Conservation (phyloP, 2,797 vertebrate genomes). For the Spinus olivaceus region DNA sequence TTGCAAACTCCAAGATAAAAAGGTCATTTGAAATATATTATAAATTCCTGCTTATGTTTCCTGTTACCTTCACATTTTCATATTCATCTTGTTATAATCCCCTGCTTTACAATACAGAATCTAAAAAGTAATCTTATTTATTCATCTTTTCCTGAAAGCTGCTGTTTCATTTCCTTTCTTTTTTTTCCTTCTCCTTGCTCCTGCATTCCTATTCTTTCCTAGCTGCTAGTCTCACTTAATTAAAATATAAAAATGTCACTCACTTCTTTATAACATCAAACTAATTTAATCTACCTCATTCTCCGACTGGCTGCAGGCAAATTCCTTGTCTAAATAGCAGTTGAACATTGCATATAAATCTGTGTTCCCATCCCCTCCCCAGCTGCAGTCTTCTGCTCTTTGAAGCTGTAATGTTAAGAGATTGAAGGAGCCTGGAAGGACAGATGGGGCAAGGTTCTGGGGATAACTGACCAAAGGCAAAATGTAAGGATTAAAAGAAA, state of each 20-base stretch:
- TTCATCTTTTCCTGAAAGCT: not conserved
- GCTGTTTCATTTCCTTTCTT: not conserved
- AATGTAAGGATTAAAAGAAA: not conserved
- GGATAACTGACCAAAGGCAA: not conserved
- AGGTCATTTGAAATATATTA: not conserved
- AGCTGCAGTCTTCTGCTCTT: not conserved
- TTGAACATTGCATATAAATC: not conserved
- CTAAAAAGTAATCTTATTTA: not conserved
- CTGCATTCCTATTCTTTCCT: not conserved
- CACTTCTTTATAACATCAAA: not conserved
- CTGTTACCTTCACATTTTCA: not conserved
- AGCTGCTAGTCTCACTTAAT: constrained; percentile 19
- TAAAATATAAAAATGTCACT: constrained; percentile 41
- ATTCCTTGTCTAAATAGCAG: constrained; percentile 24
- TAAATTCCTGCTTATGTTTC: not conserved
- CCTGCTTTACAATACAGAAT: not conserved
- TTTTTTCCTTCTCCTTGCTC: not conserved
- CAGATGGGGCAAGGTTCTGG: not conserved
- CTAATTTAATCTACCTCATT: not conserved
- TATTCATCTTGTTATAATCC: not conserved
- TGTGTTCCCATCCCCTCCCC: not conserved
- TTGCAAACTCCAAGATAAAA: not conserved
- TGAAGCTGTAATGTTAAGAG: not conserved
- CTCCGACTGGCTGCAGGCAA: not conserved
- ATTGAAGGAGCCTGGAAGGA: not conserved